Evolutionary conservation across 2,797 vertebrate genomes (phyloP).

Genomic region (Crenichthys baileyi): DNA sequence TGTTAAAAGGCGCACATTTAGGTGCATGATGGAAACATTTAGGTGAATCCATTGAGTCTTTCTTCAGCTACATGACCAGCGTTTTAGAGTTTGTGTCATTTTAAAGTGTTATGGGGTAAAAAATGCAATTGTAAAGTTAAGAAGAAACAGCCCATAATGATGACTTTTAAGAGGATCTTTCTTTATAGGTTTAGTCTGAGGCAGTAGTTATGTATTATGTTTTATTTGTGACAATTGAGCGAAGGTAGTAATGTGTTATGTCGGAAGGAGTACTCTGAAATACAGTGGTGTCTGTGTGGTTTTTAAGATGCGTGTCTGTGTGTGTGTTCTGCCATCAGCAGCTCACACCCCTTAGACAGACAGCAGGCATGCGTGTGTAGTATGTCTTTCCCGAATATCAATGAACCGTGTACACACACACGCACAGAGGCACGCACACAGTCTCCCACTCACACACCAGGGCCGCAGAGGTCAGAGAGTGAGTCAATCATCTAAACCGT

Average conservation of each 20-base stretch:
- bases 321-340: constrained; percentile 73
- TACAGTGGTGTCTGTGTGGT: constrained; percentile 8
- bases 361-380: constrained; percentile 91
- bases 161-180: neutral
- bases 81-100: neutral
- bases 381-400: constrained; percentile 94
- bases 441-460: constrained; percentile 60
- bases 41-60: too few species aligned
- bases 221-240: neutral
- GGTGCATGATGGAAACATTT: too few species aligned
- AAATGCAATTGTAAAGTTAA: neutral
- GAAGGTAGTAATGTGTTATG: neutral
- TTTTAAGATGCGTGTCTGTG: constrained; percentile 15
- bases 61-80: neutral
- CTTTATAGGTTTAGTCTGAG: neutral
- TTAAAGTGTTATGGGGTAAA: neutral
- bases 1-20: neutral
- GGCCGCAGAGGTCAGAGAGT: constrained; percentile 98
- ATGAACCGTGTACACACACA: constrained; percentile 82
- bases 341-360: constrained; percentile 89
- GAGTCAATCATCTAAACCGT: constrained; percentile 98
- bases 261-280: constrained; percentile 11
- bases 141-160: neutral
- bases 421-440: constrained; percentile 18
- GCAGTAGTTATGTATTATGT: neutral